phyloP scores from a whole-genome alignment of 2,797 vertebrate genomes.

The Lycodopsis pacificus region DNA sequence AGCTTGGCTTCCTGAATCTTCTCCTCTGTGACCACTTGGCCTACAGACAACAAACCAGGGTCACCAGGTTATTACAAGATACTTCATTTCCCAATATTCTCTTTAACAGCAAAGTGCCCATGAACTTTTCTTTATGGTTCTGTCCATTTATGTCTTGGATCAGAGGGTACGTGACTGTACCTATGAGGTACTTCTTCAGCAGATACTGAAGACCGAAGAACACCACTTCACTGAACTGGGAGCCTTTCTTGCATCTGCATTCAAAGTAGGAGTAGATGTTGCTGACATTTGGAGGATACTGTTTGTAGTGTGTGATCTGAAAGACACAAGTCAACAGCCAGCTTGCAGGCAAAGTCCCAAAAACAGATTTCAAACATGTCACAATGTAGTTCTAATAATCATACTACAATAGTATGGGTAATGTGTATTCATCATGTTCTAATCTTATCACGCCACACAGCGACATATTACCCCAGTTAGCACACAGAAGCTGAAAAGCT shows the following conservation, averaged over 20 bases:
- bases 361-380: neutral
- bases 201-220: conserved; percentile 87
- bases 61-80: neutral
- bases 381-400: neutral
- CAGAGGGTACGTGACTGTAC: conserved; percentile 48
- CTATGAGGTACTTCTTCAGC: conserved; percentile 85
- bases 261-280: conserved; percentile 88
- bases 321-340: conserved; percentile 15
- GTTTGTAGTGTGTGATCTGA: conserved; percentile 87
- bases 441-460: neutral
- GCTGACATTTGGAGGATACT: conserved; percentile 83
- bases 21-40: conserved; percentile 84
- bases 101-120: neutral
- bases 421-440: conserved; percentile 3
- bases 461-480: neutral
- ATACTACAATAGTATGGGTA: too few species aligned
- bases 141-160: neutral
- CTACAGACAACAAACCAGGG: conserved; percentile 50
- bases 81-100: neutral
- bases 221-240: conserved; percentile 82
- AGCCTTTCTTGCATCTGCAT: conserved; percentile 80
- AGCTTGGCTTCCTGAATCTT: conserved; percentile 87
- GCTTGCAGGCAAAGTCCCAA: neutral
- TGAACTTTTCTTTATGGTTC: neutral
- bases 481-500: conserved; percentile 1